Conservation (phyloP, 2,113 vertebrate species). For the Phasianus colchicus region DNA sequence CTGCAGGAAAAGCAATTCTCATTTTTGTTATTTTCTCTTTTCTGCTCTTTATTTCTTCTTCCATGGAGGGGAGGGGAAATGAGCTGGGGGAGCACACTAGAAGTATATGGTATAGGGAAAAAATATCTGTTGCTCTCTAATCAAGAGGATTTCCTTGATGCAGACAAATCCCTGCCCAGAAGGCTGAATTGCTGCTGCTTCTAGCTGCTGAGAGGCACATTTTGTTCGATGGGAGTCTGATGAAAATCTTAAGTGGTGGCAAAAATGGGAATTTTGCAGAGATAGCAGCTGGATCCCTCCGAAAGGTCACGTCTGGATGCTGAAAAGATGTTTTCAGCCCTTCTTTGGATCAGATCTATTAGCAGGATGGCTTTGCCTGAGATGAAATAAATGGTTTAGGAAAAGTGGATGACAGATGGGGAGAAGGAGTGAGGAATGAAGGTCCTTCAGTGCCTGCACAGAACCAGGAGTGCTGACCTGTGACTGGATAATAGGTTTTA, state of each 20-base stretch:
- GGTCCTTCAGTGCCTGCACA: fast-evolving
- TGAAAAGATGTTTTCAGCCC: background rate
- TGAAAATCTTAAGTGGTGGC: constrained; percentile 48
- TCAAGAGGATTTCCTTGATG: constrained; percentile 18
- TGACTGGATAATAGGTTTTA: background rate
- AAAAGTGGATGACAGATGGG: background rate
- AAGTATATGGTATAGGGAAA: background rate
- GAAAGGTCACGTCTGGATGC: background rate
- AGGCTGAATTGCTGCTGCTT: constrained; percentile 42
- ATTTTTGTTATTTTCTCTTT: constrained; percentile 22
- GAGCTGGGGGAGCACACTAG: background rate
- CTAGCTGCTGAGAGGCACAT: constrained; percentile 47
- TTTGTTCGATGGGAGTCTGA: constrained; percentile 47
- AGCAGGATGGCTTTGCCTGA: background rate
- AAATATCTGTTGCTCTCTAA: constrained; percentile 27
- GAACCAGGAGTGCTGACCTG: background rate
- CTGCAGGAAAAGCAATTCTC: constrained; percentile 41
- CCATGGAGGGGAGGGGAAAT: background rate
- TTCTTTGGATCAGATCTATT: background rate
- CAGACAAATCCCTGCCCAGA: constrained; percentile 54
- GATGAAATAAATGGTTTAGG: background rate
- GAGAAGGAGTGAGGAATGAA: background rate
- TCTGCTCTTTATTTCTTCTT: constrained; percentile 19
- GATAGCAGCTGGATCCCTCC: background rate
- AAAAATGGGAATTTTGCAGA: constrained; percentile 51